Base-by-base conservation (phyloP, 2,888 invertebrate species). In the Drosophila birchii region DNA sequence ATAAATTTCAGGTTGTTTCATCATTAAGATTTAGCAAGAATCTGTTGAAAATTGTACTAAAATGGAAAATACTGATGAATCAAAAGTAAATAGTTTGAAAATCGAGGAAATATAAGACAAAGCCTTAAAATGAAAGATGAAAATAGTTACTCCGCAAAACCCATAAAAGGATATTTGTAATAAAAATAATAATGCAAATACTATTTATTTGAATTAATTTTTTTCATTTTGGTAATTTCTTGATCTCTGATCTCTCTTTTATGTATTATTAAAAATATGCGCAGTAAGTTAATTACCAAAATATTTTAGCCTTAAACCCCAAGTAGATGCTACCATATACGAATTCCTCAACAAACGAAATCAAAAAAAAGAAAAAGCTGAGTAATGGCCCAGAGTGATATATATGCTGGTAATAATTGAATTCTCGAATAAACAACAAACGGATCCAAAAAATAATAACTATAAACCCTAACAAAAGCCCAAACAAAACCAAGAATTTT, bases 341-440 rank as follows among this genome's bases (percentile, higher is more conserved):
- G 51, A 9, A 51, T 34, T 51, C 34, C 16, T 51, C 9, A 9
- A 3, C 5, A 51, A 51, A 49, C 8, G 20, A 5, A 34, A 18
- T 8, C 11, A 18, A 16, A 32, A 51, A 51, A 34, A 5, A 9
- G 34, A 49, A 51, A 34, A 5, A 5, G 51, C 51, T 51, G 51
- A 51, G 20, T 51, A 51, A 51, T 51, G 49, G 34, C 14, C 5
- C 14, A 20, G 20, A 18, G 32, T 49, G 12, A 34, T 34, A 20
- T 16, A 34, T 32, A 47, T 34, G 51, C 34, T 5, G 49, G 14
- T 20, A 34, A 51, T 51, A 34, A 34, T 51, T 34, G 34, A 34
- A 34, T 34, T 34, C 34, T 14, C 16, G 34, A 20, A 20, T 9
- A 34, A 51, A 51, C 51, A 51, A 51, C 51, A 51, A 51, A 20